These are phyloP conservation scores for Eupithecia exiguata DNA, from an alignment of 2,888 invertebrate species.

Conservation along the genomic window DNA sequence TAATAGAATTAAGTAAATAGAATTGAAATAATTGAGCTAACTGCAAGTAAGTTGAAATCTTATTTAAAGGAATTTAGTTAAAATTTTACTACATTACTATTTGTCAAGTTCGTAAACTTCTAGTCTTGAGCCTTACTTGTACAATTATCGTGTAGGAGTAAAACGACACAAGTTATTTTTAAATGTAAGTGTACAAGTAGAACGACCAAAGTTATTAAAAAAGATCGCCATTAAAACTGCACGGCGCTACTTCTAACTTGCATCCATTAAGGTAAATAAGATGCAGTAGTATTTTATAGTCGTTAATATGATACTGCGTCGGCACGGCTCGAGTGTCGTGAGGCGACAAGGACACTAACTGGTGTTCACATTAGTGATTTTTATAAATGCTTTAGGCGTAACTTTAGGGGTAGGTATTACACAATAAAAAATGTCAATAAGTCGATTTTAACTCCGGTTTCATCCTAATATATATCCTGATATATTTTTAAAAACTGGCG, in stretches of 20 bases:
- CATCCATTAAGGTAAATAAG: constrained; percentile 44
- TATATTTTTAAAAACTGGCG: too few relatives aligned
- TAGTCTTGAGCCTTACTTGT: background rate
- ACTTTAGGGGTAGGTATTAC: background rate
- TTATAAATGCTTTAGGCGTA: background rate
- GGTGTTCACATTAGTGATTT: constrained; percentile 34
- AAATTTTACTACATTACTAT: background rate
- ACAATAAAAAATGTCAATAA: background rate
- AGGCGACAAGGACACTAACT: constrained; percentile 39
- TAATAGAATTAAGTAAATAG: too few relatives aligned
- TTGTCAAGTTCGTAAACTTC: background rate
- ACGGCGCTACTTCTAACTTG: constrained; percentile 27
- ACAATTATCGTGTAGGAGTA: background rate
- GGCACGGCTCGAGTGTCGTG: constrained; percentile 34
- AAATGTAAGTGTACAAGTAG: background rate
- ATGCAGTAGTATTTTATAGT: constrained; percentile 48
- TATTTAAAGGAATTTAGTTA: background rate
- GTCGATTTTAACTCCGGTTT: too few relatives aligned
- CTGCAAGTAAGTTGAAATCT: background rate
- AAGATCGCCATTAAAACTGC: constrained; percentile 4
- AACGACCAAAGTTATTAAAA: background rate
- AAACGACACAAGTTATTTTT: background rate
- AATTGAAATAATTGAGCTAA: too few relatives aligned
- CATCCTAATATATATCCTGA: background rate
- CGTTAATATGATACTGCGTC: constrained; percentile 52